Percentiles rank a stretch among this genome's conserved stretches.
Conservation (phyloP, 2,888 invertebrate genomes). For the Euplexia lucipara region DNA sequence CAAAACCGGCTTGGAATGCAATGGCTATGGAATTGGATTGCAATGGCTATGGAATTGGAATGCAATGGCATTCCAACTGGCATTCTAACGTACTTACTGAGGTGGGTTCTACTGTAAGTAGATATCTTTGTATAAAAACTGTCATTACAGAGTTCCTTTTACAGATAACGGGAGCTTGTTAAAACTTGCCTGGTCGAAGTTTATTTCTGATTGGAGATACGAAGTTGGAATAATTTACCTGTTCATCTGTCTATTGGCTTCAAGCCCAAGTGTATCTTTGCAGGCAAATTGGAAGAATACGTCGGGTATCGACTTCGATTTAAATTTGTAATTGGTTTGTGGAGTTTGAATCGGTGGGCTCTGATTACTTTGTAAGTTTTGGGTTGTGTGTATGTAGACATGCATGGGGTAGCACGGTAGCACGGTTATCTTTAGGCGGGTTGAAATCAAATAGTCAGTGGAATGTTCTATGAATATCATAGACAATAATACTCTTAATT, state of each 20-base stretch:
- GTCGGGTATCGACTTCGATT: conserved; percentile 16
- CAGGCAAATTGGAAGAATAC: conserved; percentile 47
- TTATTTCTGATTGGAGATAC: conserved; percentile 54
- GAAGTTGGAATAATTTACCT: conserved; percentile 54
- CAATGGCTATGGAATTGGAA: no score
- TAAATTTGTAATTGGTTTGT: conserved; percentile 34
- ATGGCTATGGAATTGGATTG: no score
- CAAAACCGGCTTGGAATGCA: no score
- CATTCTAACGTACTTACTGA: no score
- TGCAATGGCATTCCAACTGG: no score
- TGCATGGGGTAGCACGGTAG: no score
- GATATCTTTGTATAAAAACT: not conserved
- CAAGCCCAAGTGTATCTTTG: conserved; percentile 34
- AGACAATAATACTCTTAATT: no score
- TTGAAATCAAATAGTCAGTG: no score
- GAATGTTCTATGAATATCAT: no score
- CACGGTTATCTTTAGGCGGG: no score
- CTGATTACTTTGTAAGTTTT: conserved; percentile 22
- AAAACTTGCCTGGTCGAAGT: conserved; percentile 55
- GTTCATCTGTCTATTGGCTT: conserved; percentile 47
- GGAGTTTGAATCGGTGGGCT: conserved; percentile 8
- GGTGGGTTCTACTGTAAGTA: no score
- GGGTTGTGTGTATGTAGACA: not conserved
- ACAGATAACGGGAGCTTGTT: conserved; percentile 50
- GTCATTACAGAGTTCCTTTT: conserved; percentile 5